Evolutionary conservation across 2,113 vertebrate genomes (phyloP).

Genomic region (Gnathonemus echidnorhynchus): DNA sequence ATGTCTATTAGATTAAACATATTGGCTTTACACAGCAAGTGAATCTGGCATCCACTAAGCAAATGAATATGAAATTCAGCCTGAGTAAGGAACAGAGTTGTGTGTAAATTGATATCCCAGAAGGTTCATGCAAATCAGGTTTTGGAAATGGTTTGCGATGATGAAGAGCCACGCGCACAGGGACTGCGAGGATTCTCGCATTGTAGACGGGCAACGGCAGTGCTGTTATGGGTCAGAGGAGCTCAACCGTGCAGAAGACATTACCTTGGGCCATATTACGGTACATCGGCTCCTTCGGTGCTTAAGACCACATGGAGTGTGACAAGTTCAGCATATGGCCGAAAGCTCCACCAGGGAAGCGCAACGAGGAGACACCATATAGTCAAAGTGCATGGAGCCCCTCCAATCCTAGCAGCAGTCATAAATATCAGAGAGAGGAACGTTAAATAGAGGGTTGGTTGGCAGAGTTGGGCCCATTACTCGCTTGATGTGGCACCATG

Average conservation of each 20-base stretch:
- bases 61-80: constrained; percentile 42
- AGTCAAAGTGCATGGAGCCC: not conserved
- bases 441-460: not conserved
- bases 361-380: not conserved
- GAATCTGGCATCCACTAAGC: constrained; percentile 38
- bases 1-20: constrained; percentile 4
- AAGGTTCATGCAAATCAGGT: constrained; percentile 24
- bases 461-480: not conserved
- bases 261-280: constrained; percentile 1
- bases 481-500: not conserved
- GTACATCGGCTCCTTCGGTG: constrained; percentile 4
- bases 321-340: constrained; percentile 21
- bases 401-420: not conserved
- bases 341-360: constrained; percentile 3
- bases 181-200: not conserved
- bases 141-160: not conserved
- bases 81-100: constrained; percentile 20
- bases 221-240: constrained; percentile 13
- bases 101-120: constrained; percentile 38
- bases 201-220: not conserved
- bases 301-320: constrained; percentile 11
- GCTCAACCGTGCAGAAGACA: constrained; percentile 3
- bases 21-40: not conserved
- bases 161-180: constrained; percentile 14
- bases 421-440: not conserved